A percentile compares a stretch with the other conserved stretches of the same genome.
phyloP scores from a whole-genome alignment of 2,888 invertebrate species.

The Euplagia quadripunctaria region DNA sequence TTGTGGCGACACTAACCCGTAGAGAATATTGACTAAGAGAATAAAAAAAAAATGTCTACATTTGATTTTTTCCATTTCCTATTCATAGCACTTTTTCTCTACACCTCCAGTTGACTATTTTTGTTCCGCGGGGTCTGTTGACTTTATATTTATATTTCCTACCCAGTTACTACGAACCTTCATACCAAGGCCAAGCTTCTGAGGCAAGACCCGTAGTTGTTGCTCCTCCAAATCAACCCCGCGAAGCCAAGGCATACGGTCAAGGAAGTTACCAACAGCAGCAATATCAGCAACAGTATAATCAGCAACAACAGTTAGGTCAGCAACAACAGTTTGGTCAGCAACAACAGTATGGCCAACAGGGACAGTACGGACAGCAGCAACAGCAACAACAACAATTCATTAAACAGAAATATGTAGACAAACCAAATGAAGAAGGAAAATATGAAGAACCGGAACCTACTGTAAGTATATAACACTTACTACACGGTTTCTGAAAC shows the following conservation, averaged over 20 bases:
- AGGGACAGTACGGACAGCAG: constrained; percentile 32
- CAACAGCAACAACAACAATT: constrained; percentile 23
- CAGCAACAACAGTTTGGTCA: constrained; percentile 22
- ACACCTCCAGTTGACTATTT: neutral
- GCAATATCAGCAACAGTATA: constrained; percentile 15
- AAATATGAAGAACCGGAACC: constrained; percentile 72
- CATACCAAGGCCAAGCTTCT: constrained; percentile 49
- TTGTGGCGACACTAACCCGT: too few species aligned
- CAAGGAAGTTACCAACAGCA: constrained; percentile 29
- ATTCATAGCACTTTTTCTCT: too few species aligned
- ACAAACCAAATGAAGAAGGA: constrained; percentile 34
- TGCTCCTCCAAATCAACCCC: constrained; percentile 45
- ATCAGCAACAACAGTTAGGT: constrained; percentile 23
- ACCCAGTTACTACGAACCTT: constrained; percentile 35
- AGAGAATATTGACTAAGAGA: too few species aligned
- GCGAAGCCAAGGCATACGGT: constrained; percentile 59
- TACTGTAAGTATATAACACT: constrained; percentile 68
- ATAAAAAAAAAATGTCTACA: too few species aligned
- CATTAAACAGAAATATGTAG: constrained; percentile 31
- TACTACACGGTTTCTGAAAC: too few species aligned
- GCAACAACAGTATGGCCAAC: constrained; percentile 12
- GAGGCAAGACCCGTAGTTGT: constrained; percentile 34
- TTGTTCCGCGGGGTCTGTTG: neutral
- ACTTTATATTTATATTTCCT: neutral
- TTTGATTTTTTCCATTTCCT: too few species aligned